Conservation (phyloP, 2,888 invertebrate genomes). For the Lasioglossum marginatum region DNA sequence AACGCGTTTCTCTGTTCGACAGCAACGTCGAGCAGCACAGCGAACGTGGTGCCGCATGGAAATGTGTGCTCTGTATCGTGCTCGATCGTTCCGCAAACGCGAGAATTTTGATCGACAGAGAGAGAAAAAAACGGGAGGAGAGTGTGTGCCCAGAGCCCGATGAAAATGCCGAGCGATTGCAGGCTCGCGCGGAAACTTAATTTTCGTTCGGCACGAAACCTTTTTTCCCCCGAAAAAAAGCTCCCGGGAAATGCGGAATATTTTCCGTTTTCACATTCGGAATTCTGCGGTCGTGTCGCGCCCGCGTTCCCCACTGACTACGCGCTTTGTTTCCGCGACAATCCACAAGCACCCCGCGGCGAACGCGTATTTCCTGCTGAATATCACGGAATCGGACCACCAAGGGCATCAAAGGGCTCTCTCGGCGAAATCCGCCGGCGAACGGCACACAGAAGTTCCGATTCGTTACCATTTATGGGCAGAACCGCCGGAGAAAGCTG, state of each 20-base stretch:
- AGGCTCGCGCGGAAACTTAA: conserved; percentile 22
- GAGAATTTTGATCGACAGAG: conserved; percentile 20
- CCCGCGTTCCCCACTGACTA: not conserved
- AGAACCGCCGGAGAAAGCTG: conserved; percentile 46
- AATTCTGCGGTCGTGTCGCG: not conserved
- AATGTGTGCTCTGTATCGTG: conserved; percentile 33
- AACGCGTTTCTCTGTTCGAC: conserved; percentile 29
- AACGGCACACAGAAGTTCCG: conserved; percentile 36
- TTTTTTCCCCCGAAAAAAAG: conserved; percentile 13
- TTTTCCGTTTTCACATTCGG: conserved; percentile 18
- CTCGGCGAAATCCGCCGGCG: conserved; percentile 18
- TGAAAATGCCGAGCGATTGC: conserved; percentile 9
- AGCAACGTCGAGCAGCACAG: not conserved
- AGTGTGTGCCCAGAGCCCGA: not conserved
- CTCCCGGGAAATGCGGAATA: conserved; percentile 11
- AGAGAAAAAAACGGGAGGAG: not conserved
- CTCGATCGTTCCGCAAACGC: not conserved
- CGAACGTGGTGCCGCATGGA: not conserved
- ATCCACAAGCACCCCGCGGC: not conserved
- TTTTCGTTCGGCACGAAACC: conserved; percentile 10
- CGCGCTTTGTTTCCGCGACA: conserved; percentile 13
- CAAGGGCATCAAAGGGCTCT: conserved; percentile 8
- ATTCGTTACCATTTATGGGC: conserved; percentile 56
- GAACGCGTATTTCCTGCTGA: conserved; percentile 7
- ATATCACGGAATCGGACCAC: conserved; percentile 25